A percentile compares a stretch with the other conserved stretches of the same genome.
Evolutionary conservation across 2,797 vertebrate genomes (phyloP).

Genomic region (Sarcoramphus papa): DNA sequence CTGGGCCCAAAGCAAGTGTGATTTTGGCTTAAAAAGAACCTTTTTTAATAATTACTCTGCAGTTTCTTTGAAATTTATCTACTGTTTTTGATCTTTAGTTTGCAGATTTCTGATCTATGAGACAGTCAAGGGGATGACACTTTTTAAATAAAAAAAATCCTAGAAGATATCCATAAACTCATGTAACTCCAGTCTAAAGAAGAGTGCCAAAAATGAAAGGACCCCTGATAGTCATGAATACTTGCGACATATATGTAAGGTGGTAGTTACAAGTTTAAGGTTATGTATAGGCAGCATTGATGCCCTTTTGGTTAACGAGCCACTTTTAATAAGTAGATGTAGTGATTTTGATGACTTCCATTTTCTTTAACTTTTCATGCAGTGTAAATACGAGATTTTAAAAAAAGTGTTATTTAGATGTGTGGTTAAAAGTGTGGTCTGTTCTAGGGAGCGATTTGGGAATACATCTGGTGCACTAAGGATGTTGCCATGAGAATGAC

Average conservation of each 20-base stretch:
- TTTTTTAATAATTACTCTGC: background rate
- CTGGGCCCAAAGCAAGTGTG: background rate
- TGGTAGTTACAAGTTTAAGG: background rate
- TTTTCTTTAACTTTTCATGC: background rate
- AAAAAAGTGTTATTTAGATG: background rate
- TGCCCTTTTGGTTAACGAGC: background rate
- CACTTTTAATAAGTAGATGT: background rate
- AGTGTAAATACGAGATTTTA: background rate
- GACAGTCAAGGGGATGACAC: background rate
- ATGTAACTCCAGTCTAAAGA: background rate
- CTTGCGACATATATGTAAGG: background rate
- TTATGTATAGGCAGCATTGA: background rate
- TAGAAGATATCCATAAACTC: background rate
- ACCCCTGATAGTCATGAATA: background rate
- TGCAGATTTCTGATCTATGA: background rate
- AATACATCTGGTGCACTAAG: slow-evolving; percentile 50
- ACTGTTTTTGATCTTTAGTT: background rate
- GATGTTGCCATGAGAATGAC: slow-evolving; percentile 58
- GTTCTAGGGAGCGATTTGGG: slow-evolving; percentile 42
- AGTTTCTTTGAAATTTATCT: background rate
- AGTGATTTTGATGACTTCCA: background rate
- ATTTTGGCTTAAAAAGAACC: background rate
- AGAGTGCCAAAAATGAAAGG: background rate
- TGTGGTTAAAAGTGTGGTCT: background rate
- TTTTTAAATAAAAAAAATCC: background rate